Evolutionary conservation across 2,888 invertebrate species (phyloP), one percentile per base, ranked within the genome.

Genomic region (Eulithis prunata): DNA sequence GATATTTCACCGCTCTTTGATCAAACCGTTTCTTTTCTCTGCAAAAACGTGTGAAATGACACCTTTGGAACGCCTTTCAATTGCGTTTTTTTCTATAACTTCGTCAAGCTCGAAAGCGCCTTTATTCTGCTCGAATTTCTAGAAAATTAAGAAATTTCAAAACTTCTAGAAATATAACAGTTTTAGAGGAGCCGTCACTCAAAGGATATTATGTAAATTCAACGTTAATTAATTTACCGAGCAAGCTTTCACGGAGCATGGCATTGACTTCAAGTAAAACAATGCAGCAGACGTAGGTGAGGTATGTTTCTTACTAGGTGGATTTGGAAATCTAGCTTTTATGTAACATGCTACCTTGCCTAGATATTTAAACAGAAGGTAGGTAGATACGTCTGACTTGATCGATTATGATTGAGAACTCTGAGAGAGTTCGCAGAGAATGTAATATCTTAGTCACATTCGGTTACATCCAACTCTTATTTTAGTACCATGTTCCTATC

Each of bases 141-240:
- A 32, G 32, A 32, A 32, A 6, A 32, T 32, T 32, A 32, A 32
- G 32, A 21, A 21, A 21, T 21, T 21, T 32, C 32, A 32, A 3
- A 32, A 32, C 6, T 32, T 3, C 32, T 3, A 32, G 32, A 32
- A 32, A 32, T 32, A 47, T 13, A 47, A 46, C 46, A 46, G 51
- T 32, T 51, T 51, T 49, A 28, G 49, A 51, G 45, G 57, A 8
- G 32, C 51, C 13, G 56, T 45, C 62, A 49, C 55, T 62, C 55
- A 62, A 45, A 43, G 11, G 8, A 32, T 51, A 56, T 41, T 41
- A 41, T 41, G 36, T 56, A 41, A 21, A 54, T 41, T 54, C 38
- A 46, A 47, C 61, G 21, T 57, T 62, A 57, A 62, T 55, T 49
- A 59, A 62, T 62, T 62, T 62, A 32, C 51, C 10, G 32, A 62